Evolutionary conservation across 2,888 invertebrate genomes (phyloP).

Genomic region (Cenopis cana): DNA sequence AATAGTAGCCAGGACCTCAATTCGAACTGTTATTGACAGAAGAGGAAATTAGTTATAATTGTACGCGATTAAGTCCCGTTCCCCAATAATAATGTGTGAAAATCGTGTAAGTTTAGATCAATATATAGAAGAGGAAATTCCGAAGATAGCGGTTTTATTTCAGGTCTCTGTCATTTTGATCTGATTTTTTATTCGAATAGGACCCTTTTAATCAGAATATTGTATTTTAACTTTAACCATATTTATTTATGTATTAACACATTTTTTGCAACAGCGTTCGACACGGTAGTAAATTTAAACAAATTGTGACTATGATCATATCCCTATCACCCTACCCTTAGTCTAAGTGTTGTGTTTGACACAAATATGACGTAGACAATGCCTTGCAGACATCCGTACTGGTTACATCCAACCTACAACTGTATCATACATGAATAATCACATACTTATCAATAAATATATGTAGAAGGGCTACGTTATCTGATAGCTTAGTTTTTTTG

Average conservation of each 20-base stretch:
- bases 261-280: slow-evolving; percentile 5
- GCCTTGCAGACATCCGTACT: slow-evolving; percentile 36
- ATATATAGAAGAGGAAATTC: no score
- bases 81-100: no score
- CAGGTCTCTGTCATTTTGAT: background rate
- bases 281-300: slow-evolving; percentile 41
- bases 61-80: no score
- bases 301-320: slow-evolving; percentile 58
- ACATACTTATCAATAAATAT: slow-evolving; percentile 27
- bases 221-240: background rate
- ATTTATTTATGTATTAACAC: background rate
- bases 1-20: background rate
- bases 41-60: no score
- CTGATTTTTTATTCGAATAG: background rate
- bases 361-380: slow-evolving; percentile 58
- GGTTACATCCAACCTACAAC: slow-evolving; percentile 38
- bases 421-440: slow-evolving; percentile 36
- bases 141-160: background rate
- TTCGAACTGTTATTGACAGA: background rate
- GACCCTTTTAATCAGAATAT: background rate
- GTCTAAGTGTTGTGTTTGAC: slow-evolving; percentile 59
- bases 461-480: slow-evolving; percentile 14
- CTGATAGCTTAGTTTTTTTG: background rate
- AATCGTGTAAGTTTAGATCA: no score
- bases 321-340: slow-evolving; percentile 46